Evolutionary conservation across 2,797 vertebrate genomes (phyloP), one percentile per base, ranked within the genome.

Genomic region (Bradypodion pumilum): DNA sequence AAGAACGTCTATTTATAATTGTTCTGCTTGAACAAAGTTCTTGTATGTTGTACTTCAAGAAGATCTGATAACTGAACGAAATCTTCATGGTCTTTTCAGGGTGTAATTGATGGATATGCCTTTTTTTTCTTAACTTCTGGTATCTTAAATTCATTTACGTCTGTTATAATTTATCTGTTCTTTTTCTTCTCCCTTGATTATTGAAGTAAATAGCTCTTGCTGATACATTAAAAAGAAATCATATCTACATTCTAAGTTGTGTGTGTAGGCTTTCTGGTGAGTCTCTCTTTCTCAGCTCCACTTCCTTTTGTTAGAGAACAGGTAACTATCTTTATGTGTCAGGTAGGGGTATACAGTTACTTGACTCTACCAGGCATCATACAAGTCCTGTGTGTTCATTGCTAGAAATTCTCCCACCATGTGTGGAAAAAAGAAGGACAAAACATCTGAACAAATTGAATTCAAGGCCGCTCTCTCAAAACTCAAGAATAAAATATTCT

Each of bases 381-480:
- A n/a, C 29, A 60, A 68, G 37, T 59, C 77, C 35, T 59, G 35
- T 63, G 16, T 27, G 19, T 65, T 32, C n/a, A 9, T 70, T 21
- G 70, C 63, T 15, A 32, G 15, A 44, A 85, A 42, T 78, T 84
- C 87, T 82, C 66, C 59, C 9, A 10, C 46, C 81, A 4, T 37
- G 73, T 27, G 23, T 85, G 40, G n/a, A 70, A 29, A 85, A 74
- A 79, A 77, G 81, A 81, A 84, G 37, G 74, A 91, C 35, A 83
- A 84, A 70, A 85, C 44, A 75, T 23, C 12, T 84, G 25, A 40
- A 1, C 44, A 85, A 88, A 82, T 10, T 35, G 9, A 21, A 40
- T 77, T 29, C n/a, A 62, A 44, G 23, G 21, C 15, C 19, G 72
- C 32, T n/a, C 60, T 63, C 23, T 52, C 16, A 70, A 62, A 42